Evolutionary conservation across 1,140 invertebrate genomes (phyloP).

Genomic region (Venustaconcha ellipsiformis): DNA sequence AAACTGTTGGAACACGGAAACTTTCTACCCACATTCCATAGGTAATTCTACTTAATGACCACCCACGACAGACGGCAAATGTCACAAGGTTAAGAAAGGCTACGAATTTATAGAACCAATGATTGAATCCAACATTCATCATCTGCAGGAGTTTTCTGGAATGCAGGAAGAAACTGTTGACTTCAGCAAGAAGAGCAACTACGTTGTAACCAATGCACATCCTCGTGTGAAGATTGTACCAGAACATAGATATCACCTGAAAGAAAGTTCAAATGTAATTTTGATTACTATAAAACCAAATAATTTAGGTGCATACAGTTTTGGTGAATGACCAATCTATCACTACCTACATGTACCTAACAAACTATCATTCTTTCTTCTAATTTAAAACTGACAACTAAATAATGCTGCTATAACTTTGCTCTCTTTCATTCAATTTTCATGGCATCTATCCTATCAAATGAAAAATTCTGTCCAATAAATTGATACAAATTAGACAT

Average conservation of each 20-base stretch:
- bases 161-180: conserved; percentile 65
- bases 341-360: not conserved
- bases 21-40: conserved; percentile 40
- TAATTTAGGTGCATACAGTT: not conserved
- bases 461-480: no score
- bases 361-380: not conserved
- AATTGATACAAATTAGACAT: no score
- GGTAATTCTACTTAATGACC: conserved; percentile 41
- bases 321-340: not conserved
- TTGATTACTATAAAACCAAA: not conserved
- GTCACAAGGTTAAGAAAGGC: conserved; percentile 52
- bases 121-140: conserved; percentile 41
- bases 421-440: no score
- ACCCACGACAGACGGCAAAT: conserved; percentile 53
- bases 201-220: conserved; percentile 59
- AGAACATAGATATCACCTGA: conserved; percentile 62
- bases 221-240: conserved; percentile 55
- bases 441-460: no score
- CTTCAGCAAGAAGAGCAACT: conserved; percentile 58
- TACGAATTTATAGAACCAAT: conserved; percentile 43
- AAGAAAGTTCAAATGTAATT: conserved; percentile 18
- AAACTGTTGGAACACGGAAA: conserved; percentile 40
- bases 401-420: no score
- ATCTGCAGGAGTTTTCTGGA: conserved; percentile 62
- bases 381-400: not conserved